phyloP scores from a whole-genome alignment of 1,140 invertebrate genomes.

The Branchinecta lindahli region DNA sequence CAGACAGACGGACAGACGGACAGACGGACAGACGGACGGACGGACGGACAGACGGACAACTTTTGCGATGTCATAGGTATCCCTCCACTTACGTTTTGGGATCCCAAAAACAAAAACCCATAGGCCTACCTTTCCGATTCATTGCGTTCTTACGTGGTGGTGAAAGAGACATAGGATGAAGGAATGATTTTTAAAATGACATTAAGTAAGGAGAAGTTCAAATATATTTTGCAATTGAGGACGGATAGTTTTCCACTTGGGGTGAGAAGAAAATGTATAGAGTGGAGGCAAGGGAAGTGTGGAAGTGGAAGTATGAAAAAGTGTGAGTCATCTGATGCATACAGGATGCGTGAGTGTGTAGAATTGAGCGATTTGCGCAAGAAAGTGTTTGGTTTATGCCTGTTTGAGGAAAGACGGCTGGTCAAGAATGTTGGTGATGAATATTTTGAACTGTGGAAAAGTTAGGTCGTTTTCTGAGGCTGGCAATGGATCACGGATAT shows the following conservation, averaged over 20 bases:
- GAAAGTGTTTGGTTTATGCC: not conserved
- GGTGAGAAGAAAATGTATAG: not conserved
- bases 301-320: not conserved
- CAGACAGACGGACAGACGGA: too few relatives aligned
- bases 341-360: not conserved
- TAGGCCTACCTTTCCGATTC: conserved; percentile 7
- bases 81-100: too few relatives aligned
- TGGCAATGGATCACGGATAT: not conserved
- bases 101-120: too few relatives aligned
- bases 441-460: not conserved
- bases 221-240: not conserved
- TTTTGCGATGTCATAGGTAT: too few relatives aligned
- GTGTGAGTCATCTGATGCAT: not conserved
- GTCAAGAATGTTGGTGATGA: not conserved
- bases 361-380: not conserved
- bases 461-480: not conserved
- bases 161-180: conserved; percentile 5
- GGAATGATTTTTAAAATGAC: not conserved
- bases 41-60: too few relatives aligned
- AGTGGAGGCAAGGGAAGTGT: not conserved
- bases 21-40: too few relatives aligned
- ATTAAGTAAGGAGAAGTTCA: not conserved
- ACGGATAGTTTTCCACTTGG: conserved; percentile 4
- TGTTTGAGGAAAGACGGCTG: not conserved
- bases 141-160: not conserved